Percentiles rank a stretch among this genome's conserved stretches.
Conservation (phyloP, 2,797 vertebrate genomes). For the Apogon hyalosoma region DNA sequence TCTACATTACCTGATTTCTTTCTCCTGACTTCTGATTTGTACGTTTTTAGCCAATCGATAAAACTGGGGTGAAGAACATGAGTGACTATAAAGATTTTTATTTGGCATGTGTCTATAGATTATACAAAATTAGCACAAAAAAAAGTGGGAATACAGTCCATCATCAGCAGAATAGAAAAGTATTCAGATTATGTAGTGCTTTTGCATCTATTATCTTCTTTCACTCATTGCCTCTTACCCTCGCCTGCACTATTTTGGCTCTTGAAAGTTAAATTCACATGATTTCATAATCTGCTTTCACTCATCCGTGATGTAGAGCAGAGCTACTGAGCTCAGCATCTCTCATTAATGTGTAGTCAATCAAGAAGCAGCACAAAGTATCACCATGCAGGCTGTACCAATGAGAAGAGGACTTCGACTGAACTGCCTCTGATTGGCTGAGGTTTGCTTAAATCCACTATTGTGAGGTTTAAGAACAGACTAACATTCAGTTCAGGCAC, state of each 20-base stretch:
- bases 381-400: conserved; percentile 59
- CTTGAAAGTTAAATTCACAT: conserved; percentile 32
- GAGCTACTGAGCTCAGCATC: conserved; percentile 10
- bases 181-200: too few relatives aligned
- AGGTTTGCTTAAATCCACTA: conserved; percentile 13
- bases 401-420: conserved; percentile 29
- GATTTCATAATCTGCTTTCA: conserved; percentile 12
- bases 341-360: neutral
- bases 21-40: conserved; percentile 14
- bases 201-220: neutral
- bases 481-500: conserved; percentile 26
- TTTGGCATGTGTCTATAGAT: neutral
- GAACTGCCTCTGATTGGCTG: conserved; percentile 42
- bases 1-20: neutral
- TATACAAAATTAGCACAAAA: neutral
- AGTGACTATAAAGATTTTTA: neutral
- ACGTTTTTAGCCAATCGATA: neutral
- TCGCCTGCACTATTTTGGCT: neutral
- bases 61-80: neutral
- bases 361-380: conserved; percentile 33
- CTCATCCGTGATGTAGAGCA: neutral
- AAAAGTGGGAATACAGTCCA: too few relatives aligned
- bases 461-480: conserved; percentile 24
- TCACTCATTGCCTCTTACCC: neutral
- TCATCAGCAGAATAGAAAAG: neutral